These are phyloP conservation scores for Phallusia fumigata DNA, from an alignment of 23 tunicate genomes.

Conservation along the genomic window DNA sequence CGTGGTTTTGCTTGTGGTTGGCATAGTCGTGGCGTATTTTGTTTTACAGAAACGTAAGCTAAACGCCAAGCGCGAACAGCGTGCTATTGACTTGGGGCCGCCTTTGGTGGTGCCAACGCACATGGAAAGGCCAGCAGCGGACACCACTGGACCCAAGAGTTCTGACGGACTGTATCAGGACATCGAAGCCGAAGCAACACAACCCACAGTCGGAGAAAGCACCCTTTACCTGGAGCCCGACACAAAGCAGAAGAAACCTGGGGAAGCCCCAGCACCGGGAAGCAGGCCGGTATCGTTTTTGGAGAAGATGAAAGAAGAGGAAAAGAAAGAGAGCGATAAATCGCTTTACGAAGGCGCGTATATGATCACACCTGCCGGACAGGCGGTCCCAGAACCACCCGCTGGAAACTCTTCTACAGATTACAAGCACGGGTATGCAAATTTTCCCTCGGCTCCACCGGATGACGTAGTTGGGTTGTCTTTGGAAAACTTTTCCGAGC, in stretches of 20 bases:
- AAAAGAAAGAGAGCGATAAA: background rate
- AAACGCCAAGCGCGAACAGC: background rate
- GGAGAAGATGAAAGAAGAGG: conserved; percentile 2
- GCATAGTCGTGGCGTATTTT: background rate
- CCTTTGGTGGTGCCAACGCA: background rate
- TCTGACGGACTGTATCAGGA: background rate
- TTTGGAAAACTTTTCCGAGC: background rate
- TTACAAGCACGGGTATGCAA: background rate
- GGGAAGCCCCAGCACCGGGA: background rate
- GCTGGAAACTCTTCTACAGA: background rate
- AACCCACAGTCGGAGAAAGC: background rate
- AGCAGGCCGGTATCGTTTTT: background rate
- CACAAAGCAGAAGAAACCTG: background rate
- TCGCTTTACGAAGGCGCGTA: conserved; percentile 24
- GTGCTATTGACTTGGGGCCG: background rate
- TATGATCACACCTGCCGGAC: conserved; percentile 20
- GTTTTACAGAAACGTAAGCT: background rate
- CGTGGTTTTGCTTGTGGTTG: background rate
- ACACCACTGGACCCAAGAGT: background rate
- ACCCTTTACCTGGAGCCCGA: background rate
- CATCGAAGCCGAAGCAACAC: background rate
- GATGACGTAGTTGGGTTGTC: background rate
- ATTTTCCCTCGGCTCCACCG: background rate
- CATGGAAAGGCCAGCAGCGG: background rate
- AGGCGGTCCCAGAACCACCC: background rate